Percentiles rank a stretch among this genome's conserved stretches.
Evolutionary conservation across 2,888 invertebrate genomes (phyloP).

Genomic region (Netelia virgata): DNA sequence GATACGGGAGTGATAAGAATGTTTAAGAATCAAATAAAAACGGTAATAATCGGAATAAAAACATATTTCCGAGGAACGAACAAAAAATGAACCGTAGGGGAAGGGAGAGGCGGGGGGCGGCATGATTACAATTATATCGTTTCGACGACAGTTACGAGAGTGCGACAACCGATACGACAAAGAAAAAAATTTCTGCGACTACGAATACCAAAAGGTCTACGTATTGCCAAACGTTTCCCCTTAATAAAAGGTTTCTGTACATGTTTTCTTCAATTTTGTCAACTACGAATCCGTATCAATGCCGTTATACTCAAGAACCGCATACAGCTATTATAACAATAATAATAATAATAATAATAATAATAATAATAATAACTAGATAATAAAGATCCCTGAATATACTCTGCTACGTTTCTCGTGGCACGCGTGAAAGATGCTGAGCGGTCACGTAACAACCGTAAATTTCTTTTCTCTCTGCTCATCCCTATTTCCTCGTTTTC

Average conservation of each 20-base stretch:
- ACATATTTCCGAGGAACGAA: constrained; percentile 19
- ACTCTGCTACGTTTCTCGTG: constrained; percentile 74
- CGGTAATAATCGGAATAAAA: constrained; percentile 43
- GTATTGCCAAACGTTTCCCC: constrained; percentile 19
- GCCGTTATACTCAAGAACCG: constrained; percentile 59
- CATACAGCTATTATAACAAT: constrained; percentile 66
- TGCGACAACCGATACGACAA: neutral
- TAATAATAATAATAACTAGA: constrained; percentile 78
- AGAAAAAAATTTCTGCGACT: constrained; percentile 45
- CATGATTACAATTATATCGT: constrained; percentile 65
- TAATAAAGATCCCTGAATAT: constrained; percentile 84
- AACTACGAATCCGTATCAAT: constrained; percentile 27
- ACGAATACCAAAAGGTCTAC: neutral
- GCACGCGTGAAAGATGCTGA: constrained; percentile 76
- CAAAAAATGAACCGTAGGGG: constrained; percentile 23
- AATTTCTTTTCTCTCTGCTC: constrained; percentile 59
- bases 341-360: constrained; percentile 48
- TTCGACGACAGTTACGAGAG: constrained; percentile 26
- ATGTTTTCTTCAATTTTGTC: constrained; percentile 16
- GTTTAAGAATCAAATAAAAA: constrained; percentile 46
- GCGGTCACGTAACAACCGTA: constrained; percentile 75
- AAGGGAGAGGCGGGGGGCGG: constrained; percentile 15
- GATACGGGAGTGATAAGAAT: constrained; percentile 47
- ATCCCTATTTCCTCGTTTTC: neutral
- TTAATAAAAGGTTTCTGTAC: constrained; percentile 54